Evolutionary conservation across 2,888 invertebrate genomes (phyloP), one percentile per base, ranked within the genome.

Genomic region (Calameuta idolon): DNA sequence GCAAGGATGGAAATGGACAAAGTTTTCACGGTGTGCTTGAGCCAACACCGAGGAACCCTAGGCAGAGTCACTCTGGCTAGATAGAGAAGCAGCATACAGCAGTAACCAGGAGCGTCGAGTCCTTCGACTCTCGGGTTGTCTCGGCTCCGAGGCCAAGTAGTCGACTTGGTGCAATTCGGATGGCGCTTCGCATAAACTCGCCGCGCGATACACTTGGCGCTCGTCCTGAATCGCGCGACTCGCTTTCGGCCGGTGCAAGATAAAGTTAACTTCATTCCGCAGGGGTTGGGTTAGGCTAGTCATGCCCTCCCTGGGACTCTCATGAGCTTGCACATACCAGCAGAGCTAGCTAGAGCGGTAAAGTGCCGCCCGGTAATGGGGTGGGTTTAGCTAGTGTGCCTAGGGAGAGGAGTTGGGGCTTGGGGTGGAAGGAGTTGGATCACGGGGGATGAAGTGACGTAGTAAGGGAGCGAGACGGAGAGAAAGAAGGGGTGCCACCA

Each of bases 1-100:
- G 81, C 83, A 40, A 84, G 86, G 87, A 88, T 89, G 86, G 87
- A 88, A 89, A 90, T 89, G 88, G 88, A 87, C 86, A 87, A 89
- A 89, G 88, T 90, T 90, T 87, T 81, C 73, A 81, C 76, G 23
- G 80, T 79, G 80, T 81, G 80, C 75, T 83, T 82, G 77, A 79
- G 77, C 80, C 80, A 74, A 71, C 77, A 37, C 79, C 75, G 12
- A 23, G 71, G 76, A 79, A 77, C 75, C 75, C 75, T 75, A 77
- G 23, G 55, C 55, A 55, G 55, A 23, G 55, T 55, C 55, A 55
- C 23, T 23, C 23, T 23, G 23, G 2, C 23, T 55, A 55, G 9
- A 55, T 23, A 55, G 55, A 23, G 55, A 55, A 55, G 23, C 9
- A 11, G 23, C 55, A 55, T 15, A 23, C 55, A 55, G 55, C 9